Evolutionary conservation across 1,140 invertebrate genomes (phyloP).

Genomic region (Sogatella furcifera): DNA sequence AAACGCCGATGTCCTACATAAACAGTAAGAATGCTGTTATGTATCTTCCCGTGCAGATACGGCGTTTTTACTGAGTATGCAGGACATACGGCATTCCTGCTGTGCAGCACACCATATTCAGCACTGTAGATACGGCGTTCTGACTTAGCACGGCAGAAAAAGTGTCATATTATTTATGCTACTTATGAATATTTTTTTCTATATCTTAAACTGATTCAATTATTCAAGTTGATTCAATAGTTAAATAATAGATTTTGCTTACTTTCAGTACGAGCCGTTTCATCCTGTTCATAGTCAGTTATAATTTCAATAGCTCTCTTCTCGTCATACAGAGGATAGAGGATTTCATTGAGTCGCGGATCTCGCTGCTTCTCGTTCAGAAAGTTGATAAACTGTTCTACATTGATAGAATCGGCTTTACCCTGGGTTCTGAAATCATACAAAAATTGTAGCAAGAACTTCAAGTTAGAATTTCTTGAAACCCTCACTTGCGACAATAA

Average conservation of each 20-base stretch:
- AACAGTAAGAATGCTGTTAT: too few species aligned
- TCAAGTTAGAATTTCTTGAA: too few species aligned
- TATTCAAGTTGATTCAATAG: conserved; percentile 4
- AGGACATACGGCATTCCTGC: too few species aligned
- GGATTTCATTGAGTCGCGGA: conserved; percentile 96
- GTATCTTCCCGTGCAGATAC: too few species aligned
- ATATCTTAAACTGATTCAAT: neutral
- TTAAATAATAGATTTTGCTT: conserved; percentile 30
- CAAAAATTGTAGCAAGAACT: neutral
- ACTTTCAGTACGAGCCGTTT: conserved; percentile 68
- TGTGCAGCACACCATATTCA: too few species aligned
- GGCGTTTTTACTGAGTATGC: too few species aligned
- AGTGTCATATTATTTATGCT: too few species aligned
- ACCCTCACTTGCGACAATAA: neutral
- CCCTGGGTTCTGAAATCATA: conserved; percentile 64
- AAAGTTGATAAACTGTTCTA: conserved; percentile 87
- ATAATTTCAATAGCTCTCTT: conserved; percentile 91
- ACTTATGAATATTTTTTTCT: too few species aligned
- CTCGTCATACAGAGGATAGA: conserved; percentile 95
- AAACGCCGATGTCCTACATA: too few species aligned
- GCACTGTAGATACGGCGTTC: too few species aligned
- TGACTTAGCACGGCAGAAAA: too few species aligned
- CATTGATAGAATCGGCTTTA: conserved; percentile 74
- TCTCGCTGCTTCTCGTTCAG: conserved; percentile 98
- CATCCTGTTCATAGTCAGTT: conserved; percentile 82